Percentiles rank a stretch among this genome's conserved stretches.
Conservation (phyloP, 2,888 invertebrate genomes). For the Linhomoeus sp. region DNA sequence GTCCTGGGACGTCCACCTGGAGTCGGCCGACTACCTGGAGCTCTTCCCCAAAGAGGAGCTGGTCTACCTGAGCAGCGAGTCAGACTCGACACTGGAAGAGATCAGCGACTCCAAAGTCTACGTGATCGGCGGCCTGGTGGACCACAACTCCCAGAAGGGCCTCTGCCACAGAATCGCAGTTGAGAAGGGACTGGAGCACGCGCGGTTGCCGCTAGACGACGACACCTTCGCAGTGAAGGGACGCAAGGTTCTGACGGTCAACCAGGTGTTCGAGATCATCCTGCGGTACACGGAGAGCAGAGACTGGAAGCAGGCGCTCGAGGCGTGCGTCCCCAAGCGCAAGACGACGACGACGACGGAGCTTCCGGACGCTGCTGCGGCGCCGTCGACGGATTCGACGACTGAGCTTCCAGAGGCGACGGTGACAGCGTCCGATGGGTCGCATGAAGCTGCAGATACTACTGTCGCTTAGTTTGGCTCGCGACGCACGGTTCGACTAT, state of each 20-base stretch:
- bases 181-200: conserved; percentile 37
- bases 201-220: conserved; percentile 58
- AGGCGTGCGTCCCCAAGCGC: conserved; percentile 28
- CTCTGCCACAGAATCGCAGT: conserved; percentile 47
- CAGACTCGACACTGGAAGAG: conserved; percentile 54
- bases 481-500: no score
- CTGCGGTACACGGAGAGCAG: conserved; percentile 28
- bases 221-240: conserved; percentile 62
- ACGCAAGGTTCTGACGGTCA: conserved; percentile 58
- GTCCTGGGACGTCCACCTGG: conserved; percentile 2
- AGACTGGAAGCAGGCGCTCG: conserved; percentile 32
- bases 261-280: conserved; percentile 49
- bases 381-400: no score
- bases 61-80: conserved; percentile 81
- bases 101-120: conserved; percentile 40
- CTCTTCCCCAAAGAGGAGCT: conserved; percentile 40
- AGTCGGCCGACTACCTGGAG: neutral
- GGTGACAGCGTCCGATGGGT: no score
- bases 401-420: no score
- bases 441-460: no score
- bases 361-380: no score
- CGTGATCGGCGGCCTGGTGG: conserved; percentile 87
- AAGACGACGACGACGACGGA: conserved; percentile 14
- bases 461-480: no score
- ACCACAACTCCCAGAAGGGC: conserved; percentile 81